Evolutionary conservation across 2,888 invertebrate genomes (phyloP).

Genomic region (Sarcophaga variegata): DNA sequence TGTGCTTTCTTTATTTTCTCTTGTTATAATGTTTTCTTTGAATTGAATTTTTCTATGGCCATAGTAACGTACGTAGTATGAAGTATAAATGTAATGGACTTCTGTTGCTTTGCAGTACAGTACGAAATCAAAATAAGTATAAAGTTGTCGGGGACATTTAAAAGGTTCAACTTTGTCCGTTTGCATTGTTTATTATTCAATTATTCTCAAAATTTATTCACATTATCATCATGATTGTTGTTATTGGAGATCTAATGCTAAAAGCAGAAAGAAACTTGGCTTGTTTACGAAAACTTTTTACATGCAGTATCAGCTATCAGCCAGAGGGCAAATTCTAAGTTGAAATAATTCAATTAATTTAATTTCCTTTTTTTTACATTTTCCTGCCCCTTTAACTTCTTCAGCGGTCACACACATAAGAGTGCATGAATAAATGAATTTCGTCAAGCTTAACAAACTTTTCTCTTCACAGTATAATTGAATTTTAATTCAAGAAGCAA

Average conservation of each 20-base stretch:
- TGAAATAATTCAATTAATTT: constrained; percentile 47
- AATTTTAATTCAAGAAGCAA: constrained; percentile 27
- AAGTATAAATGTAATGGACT: constrained; percentile 38
- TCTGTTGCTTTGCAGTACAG: not conserved
- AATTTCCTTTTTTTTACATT: not conserved
- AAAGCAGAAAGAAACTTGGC: not conserved
- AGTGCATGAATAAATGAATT: constrained; percentile 30
- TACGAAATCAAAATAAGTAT: not conserved
- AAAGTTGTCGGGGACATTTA: constrained; percentile 13
- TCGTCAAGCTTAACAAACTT: not conserved
- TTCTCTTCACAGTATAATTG: constrained; percentile 10
- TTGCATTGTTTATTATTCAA: constrained; percentile 49
- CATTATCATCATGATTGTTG: not conserved
- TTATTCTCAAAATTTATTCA: constrained; percentile 47
- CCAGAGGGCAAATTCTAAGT: constrained; percentile 15
- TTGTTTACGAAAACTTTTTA: constrained; percentile 22
- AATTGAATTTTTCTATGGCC: constrained; percentile 8
- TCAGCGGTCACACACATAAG: constrained; percentile 8
- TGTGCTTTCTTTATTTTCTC: not conserved
- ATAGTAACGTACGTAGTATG: constrained; percentile 12
- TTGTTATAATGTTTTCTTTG: not conserved
- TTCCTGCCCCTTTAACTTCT: not conserved
- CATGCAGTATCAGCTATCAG: not conserved
- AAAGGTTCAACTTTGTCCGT: constrained; percentile 30
- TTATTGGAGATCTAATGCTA: not conserved